Base-by-base conservation (phyloP, 2,888 invertebrate genomes). In the Amphipoea oculea region DNA sequence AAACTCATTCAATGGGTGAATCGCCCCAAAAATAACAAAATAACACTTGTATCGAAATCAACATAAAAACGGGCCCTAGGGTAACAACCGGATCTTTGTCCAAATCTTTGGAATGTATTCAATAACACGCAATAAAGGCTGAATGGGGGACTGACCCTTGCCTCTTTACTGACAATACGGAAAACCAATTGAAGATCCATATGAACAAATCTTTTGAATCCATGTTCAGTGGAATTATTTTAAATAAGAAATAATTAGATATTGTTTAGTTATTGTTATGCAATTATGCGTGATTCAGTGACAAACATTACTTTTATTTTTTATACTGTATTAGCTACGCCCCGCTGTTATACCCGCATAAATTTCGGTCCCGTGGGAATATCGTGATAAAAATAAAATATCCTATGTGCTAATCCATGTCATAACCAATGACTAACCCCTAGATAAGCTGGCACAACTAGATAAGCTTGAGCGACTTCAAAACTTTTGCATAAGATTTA, bases 51-150 rank as follows among this genome's bases (percentile, higher is more conserved):
- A 80, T 69, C 70, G 17, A 72, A 82, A 74, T 74, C 51, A 68
- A 66, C 77, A 83, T 48, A 63, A 73, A 51, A 63, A 62, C 62
- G 12, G 40, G 6, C 71, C 79, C 60, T 88, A 89, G 91, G 86
- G 76, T 74, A 85, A 85, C 89, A 86, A 89, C 85, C 84, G 79
- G 85, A 87, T 88, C 89, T 89, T 86, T 90, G 90, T 91, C 90
- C 90, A 89, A 91, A 88, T 89, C 89, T 89, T 88, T 87, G 87
- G 90, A 91, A 91, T 91, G 85, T 90, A 91, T 92, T 92, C 88
- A 90, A 91, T 89, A 92, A 89, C 87, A 90, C 67, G 78, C 82
- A 81, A 79, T 82, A 78, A 75, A 84, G 75, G 63, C 66, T 60
- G 79, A 82, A 68, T 69, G 14, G 78, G 86, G 86, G 85, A 76